Conservation (phyloP, 2,888 invertebrate genomes). For the Margaritifera margaritifera region DNA sequence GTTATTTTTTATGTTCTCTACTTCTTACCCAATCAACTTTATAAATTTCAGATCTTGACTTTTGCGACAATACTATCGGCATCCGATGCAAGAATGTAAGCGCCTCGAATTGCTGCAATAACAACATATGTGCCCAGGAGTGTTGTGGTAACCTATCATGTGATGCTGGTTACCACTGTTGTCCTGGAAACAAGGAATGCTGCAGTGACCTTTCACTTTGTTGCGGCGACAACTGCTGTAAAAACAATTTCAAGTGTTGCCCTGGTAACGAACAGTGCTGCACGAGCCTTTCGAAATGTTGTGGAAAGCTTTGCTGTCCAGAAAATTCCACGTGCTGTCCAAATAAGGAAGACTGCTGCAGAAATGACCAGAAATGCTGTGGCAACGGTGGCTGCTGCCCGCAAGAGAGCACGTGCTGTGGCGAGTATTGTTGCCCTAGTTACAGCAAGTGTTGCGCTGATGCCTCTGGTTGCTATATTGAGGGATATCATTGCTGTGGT, state of each 20-base stretch:
- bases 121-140: too few species aligned
- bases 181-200: constrained; percentile 30
- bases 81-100: too few species aligned
- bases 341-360: constrained; percentile 30
- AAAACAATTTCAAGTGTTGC: constrained; percentile 30
- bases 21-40: too few species aligned
- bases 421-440: constrained; percentile 26
- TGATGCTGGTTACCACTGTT: constrained; percentile 28
- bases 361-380: constrained; percentile 25
- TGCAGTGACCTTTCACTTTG: constrained; percentile 28
- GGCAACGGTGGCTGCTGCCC: constrained; percentile 31
- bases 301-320: constrained; percentile 32
- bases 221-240: constrained; percentile 36
- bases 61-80: too few species aligned
- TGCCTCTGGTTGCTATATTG: constrained; percentile 27
- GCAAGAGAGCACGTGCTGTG: constrained; percentile 23
- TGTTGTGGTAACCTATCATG: constrained; percentile 12
- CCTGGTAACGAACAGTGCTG: constrained; percentile 30
- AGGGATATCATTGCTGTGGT: constrained; percentile 33
- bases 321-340: constrained; percentile 28
- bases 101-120: too few species aligned
- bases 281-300: constrained; percentile 22
- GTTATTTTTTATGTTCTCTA: too few species aligned
- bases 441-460: constrained; percentile 31
- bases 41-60: too few species aligned